These are phyloP conservation scores for Calliphora vicina DNA, from an alignment of 1,140 invertebrate species.

Conservation along the genomic window DNA sequence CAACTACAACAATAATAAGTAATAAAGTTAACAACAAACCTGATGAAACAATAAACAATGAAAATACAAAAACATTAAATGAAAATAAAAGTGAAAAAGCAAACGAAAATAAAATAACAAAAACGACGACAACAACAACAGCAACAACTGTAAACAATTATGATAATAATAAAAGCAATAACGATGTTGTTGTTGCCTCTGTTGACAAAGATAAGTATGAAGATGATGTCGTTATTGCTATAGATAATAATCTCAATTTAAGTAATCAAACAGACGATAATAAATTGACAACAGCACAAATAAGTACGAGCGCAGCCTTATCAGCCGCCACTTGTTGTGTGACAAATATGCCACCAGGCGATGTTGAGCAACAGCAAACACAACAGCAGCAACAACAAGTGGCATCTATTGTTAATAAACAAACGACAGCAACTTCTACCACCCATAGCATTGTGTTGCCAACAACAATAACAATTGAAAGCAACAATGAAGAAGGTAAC, in stretches of 20 bases:
- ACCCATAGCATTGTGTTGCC: not conserved
- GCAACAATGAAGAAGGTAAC: not conserved
- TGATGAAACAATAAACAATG: not conserved
- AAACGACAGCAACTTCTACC: not conserved
- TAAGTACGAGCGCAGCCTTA: not conserved
- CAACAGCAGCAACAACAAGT: not conserved
- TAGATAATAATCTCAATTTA: not conserved
- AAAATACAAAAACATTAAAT: slow-evolving; percentile 15
- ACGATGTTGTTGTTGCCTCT: not conserved
- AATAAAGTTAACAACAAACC: slow-evolving; percentile 26
- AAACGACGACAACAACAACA: slow-evolving; percentile 17
- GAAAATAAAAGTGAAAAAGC: not conserved
- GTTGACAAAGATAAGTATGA: not conserved
- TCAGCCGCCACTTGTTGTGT: not conserved
- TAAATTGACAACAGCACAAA: not conserved
- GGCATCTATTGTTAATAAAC: not conserved
- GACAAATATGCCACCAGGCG: not conserved
- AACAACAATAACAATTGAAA: not conserved
- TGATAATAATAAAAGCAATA: not conserved
- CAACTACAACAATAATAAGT: slow-evolving; percentile 7
- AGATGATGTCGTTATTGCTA: not conserved
- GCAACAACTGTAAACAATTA: not conserved
- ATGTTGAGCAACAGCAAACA: not conserved
- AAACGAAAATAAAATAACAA: not conserved
- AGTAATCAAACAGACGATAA: not conserved